Conservation (phyloP, 1,140 invertebrate species). For the Drosophila nigromelanica region DNA sequence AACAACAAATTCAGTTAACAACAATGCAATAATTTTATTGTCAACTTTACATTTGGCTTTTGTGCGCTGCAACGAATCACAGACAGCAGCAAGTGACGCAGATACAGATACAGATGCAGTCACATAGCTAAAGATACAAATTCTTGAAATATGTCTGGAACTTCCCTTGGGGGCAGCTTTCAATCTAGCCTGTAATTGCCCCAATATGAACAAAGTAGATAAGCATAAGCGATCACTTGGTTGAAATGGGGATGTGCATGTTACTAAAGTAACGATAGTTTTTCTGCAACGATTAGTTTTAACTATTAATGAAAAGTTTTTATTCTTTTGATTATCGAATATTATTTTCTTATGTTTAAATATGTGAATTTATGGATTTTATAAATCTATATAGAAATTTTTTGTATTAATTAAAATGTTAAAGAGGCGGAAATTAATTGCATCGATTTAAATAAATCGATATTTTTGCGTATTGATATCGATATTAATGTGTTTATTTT, state of each 20-base stretch:
- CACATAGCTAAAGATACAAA: slow-evolving; percentile 8
- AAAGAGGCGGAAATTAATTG: too few species aligned
- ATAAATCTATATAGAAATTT: too few species aligned
- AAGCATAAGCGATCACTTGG: slow-evolving; percentile 10
- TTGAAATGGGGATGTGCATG: background rate
- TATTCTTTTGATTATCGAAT: too few species aligned
- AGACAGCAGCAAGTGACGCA: slow-evolving; percentile 22
- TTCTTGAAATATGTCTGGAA: background rate
- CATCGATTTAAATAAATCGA: too few species aligned
- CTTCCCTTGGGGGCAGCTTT: slow-evolving; percentile 20
- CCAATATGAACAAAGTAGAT: slow-evolving; percentile 26
- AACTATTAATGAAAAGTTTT: too few species aligned
- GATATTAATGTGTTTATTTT: too few species aligned
- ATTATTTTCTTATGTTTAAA: too few species aligned
- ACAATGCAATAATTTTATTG: slow-evolving; percentile 75
- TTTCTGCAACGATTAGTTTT: background rate
- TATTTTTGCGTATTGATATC: too few species aligned
- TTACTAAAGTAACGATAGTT: background rate
- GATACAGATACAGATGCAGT: slow-evolving; percentile 14
- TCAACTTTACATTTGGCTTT: slow-evolving; percentile 64
- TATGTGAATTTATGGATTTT: background rate
- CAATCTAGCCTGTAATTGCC: slow-evolving; percentile 30
- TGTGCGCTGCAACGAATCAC: slow-evolving; percentile 27
- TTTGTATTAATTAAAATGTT: too few species aligned
- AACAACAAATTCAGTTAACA: slow-evolving; percentile 43